A percentile compares a stretch with the other conserved stretches of the same genome.
These are phyloP conservation scores for Manis javanica DNA, from an alignment of 2,797 vertebrate genomes.

Conservation along the genomic window DNA sequence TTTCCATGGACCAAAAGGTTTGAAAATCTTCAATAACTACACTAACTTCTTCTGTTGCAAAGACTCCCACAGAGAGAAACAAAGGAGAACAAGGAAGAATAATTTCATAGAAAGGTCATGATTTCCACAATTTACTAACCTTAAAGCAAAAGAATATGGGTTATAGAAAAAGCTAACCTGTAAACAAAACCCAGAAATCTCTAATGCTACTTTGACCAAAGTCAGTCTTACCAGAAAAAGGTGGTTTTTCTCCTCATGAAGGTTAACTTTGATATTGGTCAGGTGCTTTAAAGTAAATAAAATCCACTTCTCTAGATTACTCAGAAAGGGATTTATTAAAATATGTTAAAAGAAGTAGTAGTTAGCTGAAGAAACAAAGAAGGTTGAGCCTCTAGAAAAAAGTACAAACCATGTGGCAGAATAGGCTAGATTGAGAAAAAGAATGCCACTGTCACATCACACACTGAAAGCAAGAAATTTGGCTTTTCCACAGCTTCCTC, in stretches of 20 bases:
- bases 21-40: conserved; percentile 7
- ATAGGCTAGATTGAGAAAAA: background rate
- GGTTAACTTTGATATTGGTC: background rate
- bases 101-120: background rate
- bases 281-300: background rate
- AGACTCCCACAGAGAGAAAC: background rate
- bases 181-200: background rate
- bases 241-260: background rate
- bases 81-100: background rate
- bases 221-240: background rate
- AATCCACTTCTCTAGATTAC: background rate
- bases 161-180: background rate
- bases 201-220: conserved; percentile 19
- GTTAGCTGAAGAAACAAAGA: background rate
- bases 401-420: background rate
- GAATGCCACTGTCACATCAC: background rate
- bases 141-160: background rate
- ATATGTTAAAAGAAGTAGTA: background rate
- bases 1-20: background rate
- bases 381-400: background rate
- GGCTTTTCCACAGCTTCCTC: background rate
- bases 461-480: background rate
- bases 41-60: background rate
- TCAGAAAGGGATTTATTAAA: conserved; percentile 6
- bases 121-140: background rate